Base-by-base conservation (phyloP, 2,888 invertebrate species). In the Hoplodrina blanda region DNA sequence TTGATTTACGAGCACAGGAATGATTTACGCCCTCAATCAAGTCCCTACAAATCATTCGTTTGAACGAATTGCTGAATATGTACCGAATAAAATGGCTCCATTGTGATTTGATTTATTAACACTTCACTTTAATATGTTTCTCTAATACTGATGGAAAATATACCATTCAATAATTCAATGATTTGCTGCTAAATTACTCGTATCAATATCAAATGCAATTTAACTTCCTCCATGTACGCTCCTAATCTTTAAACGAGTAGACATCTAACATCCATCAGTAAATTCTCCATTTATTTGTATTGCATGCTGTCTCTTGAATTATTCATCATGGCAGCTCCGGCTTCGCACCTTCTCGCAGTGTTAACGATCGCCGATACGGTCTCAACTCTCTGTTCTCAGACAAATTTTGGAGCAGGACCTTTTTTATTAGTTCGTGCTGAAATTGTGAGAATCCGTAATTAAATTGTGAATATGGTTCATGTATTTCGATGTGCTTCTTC, bases 281-380 rank as follows among this genome's bases (percentile, higher is more conserved):
- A 25, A 50, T 73, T 67, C 56, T 66, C 53, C 25, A 63, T 72
- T 65, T 78, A 66, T 80, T 65, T 72, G 71, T 82, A 69, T 69
- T 72, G 72, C 62, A 73, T 65, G 62, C 57, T 57, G 62, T 57
- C 59, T 56, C 20, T 41, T 83, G 81, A 78, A 81, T 83, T 62
- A 83, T 83, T 83, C 79, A 83, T 73, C 57, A 41, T 20, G 41
- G 53, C 55, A 50, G 25, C 77, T 66, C 49, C 54, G 44, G 53
- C 63, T 57, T 76, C 67, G 60, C 73, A 77, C 76, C 73, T 73
- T 71, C 46, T 67, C 60, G 62, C 25, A 61, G 62, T 72, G 68
- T 81, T 70, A 81, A 77, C 70, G 81, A 70, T 77, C 66, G 73
- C 46, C 61, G 56, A 55, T 69, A 50, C 62, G 52, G 49, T 67